Evolutionary conservation across 2,113 vertebrate species (phyloP).

Genomic region (Spea multiplicata): DNA sequence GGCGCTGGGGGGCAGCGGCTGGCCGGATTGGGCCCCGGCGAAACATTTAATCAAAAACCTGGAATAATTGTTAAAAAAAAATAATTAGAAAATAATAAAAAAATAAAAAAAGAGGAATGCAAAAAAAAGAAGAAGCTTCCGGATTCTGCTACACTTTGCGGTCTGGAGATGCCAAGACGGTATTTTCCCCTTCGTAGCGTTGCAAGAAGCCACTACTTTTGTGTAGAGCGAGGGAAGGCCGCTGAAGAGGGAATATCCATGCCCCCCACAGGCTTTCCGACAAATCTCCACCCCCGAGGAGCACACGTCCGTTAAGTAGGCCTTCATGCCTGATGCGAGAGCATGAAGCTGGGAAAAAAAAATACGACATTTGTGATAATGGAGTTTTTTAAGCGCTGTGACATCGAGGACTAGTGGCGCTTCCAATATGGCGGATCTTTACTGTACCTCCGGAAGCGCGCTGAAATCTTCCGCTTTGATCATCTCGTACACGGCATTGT

Average conservation of each 20-base stretch:
- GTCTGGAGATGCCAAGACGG: slow-evolving; percentile 70
- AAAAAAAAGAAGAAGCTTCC: too few species aligned
- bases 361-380: not conserved
- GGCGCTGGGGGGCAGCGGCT: slow-evolving; percentile 60
- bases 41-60: slow-evolving; percentile 74
- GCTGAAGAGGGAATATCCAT: slow-evolving; percentile 71
- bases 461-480: slow-evolving; percentile 59
- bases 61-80: not conserved
- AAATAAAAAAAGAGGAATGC: too few species aligned
- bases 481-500: slow-evolving; percentile 46
- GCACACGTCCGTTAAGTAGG: slow-evolving; percentile 54
- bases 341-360: slow-evolving; percentile 67
- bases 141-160: slow-evolving; percentile 73
- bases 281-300: slow-evolving; percentile 63
- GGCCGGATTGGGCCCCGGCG: slow-evolving; percentile 47
- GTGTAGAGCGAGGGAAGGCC: slow-evolving; percentile 68
- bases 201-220: slow-evolving; percentile 64
- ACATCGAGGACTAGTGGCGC: too few species aligned
- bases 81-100: not conserved
- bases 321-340: slow-evolving; percentile 67
- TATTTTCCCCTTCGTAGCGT: slow-evolving; percentile 78
- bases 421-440: not conserved
- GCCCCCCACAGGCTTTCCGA: slow-evolving; percentile 71
- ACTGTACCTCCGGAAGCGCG: slow-evolving; percentile 69
- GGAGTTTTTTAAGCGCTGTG: too few species aligned